Evolutionary conservation across 2,888 invertebrate genomes (phyloP), one percentile per base, ranked within the genome.

Genomic region (Catocala fraxini): DNA sequence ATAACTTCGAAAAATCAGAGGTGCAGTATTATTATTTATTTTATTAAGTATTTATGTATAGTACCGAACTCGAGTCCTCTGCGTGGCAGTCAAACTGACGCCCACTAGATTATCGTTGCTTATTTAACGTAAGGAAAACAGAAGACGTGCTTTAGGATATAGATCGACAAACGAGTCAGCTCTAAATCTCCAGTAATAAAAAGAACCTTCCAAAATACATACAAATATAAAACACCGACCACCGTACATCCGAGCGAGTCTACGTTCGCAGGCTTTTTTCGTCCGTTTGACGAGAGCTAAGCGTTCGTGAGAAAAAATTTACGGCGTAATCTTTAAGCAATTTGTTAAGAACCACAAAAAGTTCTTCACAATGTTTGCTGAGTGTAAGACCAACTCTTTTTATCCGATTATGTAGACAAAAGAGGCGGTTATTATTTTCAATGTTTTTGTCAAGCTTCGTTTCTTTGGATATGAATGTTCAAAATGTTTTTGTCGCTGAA

Each of bases 311-410:
- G 75, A 73, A 76, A 73, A 78, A 65, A 62, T 68, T 57, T 65
- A 65, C 59, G 53, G 57, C 74, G 58, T 80, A 83, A 83, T 82
- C 83, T 82, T 82, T 80, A 71, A 73, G 83, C 79, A 82, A 82
- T 82, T 82, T 82, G 82, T 83, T 79, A 79, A 59, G 68, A 57
- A 60, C 59, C 47, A 65, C 66, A 68, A 78, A 77, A 82, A 81
- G 65, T 73, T 75, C 56, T 56, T 59, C 65, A 61, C 73, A 68
- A 69, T 59, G 77, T 15, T 65, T 59, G 51, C 63, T 53, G 60
- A 76, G 51, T 63, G 69, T 59, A 52, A 33, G 66, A 58, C 61
- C 48, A 69, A 66, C 63, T 68, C 70, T 61, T 65, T 75, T 73
- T 61, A 78, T 66, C 46, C 56, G 69, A 71, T 75, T 77, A 77